Conservation (phyloP, 2,797 vertebrate species). For the Salarias fasciatus region DNA sequence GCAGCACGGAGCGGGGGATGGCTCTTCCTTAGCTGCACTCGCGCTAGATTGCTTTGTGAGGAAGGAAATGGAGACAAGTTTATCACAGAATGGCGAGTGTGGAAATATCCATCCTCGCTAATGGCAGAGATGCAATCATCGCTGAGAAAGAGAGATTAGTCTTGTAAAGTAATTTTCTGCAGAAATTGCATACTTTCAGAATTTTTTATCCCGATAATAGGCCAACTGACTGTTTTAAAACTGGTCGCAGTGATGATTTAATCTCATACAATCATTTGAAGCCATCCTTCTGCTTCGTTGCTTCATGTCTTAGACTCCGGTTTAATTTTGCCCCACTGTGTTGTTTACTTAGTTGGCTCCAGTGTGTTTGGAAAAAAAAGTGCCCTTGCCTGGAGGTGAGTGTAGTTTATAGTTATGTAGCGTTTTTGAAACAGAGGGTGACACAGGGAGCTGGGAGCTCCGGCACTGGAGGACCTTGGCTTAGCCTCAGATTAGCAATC, state of each 20-base stretch:
- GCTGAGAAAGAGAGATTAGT: slow-evolving; percentile 56
- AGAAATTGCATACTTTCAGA: slow-evolving; percentile 64
- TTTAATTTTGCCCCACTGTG: slow-evolving; percentile 12
- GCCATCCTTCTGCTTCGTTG: slow-evolving; percentile 30
- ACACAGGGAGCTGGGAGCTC: slow-evolving; percentile 48
- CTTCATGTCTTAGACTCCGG: slow-evolving; percentile 12
- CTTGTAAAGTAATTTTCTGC: slow-evolving; percentile 60
- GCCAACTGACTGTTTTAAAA: slow-evolving; percentile 57
- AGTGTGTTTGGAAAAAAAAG: slow-evolving; percentile 48
- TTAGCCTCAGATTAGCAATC: slow-evolving; percentile 59
- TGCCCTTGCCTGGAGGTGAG: slow-evolving; percentile 50
- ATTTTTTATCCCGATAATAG: slow-evolving; percentile 61
- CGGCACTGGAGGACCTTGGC: slow-evolving; percentile 50
- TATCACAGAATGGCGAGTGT: slow-evolving; percentile 18
- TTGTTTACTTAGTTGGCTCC: slow-evolving; percentile 41
- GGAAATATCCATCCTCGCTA: slow-evolving; percentile 53
- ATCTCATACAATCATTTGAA: slow-evolving; percentile 33
- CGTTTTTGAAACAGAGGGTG: slow-evolving; percentile 53
- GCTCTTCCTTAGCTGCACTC: slow-evolving; percentile 26
- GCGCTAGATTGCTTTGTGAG: slow-evolving; percentile 26
- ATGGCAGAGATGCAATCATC: slow-evolving; percentile 72
- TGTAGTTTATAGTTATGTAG: slow-evolving; percentile 46
- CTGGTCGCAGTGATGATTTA: slow-evolving; percentile 57
- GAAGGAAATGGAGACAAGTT: slow-evolving; percentile 39
- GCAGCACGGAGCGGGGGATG: slow-evolving; percentile 21